These are phyloP conservation scores for Ramazzottius varieornatus DNA, from an alignment of 2,888 invertebrate species.

Conservation along the genomic window DNA sequence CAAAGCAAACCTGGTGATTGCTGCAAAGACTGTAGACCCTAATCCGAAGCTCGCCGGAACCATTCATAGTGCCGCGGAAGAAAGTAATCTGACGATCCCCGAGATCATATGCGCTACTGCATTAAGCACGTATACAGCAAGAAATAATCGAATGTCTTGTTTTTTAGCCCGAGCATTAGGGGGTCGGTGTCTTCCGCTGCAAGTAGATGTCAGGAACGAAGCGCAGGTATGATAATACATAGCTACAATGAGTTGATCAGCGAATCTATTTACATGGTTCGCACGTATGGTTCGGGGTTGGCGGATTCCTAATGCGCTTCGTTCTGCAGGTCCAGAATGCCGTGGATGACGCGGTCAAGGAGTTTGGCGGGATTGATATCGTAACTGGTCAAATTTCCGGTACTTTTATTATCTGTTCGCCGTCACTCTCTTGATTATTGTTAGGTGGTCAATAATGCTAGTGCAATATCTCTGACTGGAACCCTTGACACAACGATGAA, in stretches of 20 bases:
- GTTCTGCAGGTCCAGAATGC: slow-evolving; percentile 17
- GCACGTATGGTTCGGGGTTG: neutral
- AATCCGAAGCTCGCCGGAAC: slow-evolving; percentile 27
- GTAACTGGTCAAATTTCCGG: slow-evolving; percentile 8
- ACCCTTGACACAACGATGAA: slow-evolving; percentile 25
- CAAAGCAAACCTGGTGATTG: slow-evolving; percentile 28
- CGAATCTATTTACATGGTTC: neutral
- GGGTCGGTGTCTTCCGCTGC: slow-evolving; percentile 24
- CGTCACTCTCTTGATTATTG: neutral
- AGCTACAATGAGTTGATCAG: neutral
- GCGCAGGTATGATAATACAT: slow-evolving; percentile 11
- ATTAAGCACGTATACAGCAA: too few species aligned
- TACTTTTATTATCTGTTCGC: neutral
- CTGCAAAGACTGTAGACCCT: slow-evolving; percentile 25
- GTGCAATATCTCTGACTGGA: slow-evolving; percentile 25
- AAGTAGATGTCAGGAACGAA: slow-evolving; percentile 25
- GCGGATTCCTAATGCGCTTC: neutral
- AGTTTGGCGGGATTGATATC: slow-evolving; percentile 27
- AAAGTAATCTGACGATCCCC: slow-evolving; percentile 19
- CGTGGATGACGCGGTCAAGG: slow-evolving; percentile 19
- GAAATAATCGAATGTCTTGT: neutral
- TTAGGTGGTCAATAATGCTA: slow-evolving; percentile 24
- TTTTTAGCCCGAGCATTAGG: slow-evolving; percentile 23
- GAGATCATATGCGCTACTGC: neutral
- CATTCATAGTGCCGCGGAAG: slow-evolving; percentile 26